Evolutionary conservation across 2,888 invertebrate genomes (phyloP).

Genomic region (Drosophila borborema): DNA sequence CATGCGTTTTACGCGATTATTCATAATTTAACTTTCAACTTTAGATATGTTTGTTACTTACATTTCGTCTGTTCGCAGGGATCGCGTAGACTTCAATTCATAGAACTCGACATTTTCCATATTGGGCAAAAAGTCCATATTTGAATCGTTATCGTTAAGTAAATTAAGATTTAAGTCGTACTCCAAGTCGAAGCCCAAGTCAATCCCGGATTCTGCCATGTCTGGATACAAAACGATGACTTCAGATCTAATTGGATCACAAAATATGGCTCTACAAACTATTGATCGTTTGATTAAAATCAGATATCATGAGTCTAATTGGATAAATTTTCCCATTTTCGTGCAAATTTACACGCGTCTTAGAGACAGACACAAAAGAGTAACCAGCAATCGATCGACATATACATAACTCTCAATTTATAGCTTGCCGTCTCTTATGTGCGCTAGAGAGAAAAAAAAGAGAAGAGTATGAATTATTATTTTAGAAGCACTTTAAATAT

Average conservation of each 20-base stretch:
- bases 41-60: constrained; percentile 80
- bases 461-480: not conserved
- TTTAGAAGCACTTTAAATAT: not conserved
- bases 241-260: not conserved
- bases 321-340: constrained; percentile 32
- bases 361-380: constrained; percentile 11
- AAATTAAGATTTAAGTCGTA: constrained; percentile 81
- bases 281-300: constrained; percentile 21
- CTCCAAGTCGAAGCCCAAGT: constrained; percentile 88
- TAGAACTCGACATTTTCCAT: constrained; percentile 86
- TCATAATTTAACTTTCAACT: not conserved
- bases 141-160: constrained; percentile 70
- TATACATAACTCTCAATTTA: constrained; percentile 39
- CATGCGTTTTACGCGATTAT: not conserved
- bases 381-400: constrained; percentile 29
- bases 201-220: constrained; percentile 88
- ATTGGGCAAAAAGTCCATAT: constrained; percentile 71
- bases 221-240: constrained; percentile 12
- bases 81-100: constrained; percentile 87
- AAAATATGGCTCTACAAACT: not conserved
- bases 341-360: constrained; percentile 32
- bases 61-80: constrained; percentile 87
- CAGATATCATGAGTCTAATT: constrained; percentile 39
- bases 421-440: not conserved
- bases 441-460: not conserved